Percentiles rank a stretch among this genome's conserved stretches.
phyloP scores from a whole-genome alignment of 2,888 invertebrate genomes.

The Spialia ferax region DNA sequence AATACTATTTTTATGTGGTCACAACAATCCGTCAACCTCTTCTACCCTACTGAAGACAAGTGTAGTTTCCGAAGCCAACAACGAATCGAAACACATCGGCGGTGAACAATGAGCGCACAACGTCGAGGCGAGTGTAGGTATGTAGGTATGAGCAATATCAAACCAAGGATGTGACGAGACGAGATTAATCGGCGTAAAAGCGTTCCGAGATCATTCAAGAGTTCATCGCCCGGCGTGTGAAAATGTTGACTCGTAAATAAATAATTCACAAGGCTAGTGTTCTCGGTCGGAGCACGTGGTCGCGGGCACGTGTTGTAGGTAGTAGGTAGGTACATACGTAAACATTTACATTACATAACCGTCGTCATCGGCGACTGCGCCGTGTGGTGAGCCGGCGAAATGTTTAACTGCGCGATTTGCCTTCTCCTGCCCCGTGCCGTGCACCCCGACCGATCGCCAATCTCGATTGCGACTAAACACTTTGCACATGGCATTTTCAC shows the following conservation, averaged over 20 bases:
- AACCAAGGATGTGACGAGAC: slow-evolving; percentile 63
- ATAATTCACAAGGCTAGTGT: slow-evolving; percentile 87
- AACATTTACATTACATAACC: slow-evolving; percentile 86
- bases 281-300: slow-evolving; percentile 83
- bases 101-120: slow-evolving; percentile 8
- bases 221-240: slow-evolving; percentile 86
- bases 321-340: slow-evolving; percentile 81
- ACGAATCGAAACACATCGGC: slow-evolving; percentile 12
- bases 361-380: slow-evolving; percentile 80
- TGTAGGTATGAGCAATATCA: slow-evolving; percentile 58
- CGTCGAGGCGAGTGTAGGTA: no score
- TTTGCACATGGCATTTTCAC: not conserved
- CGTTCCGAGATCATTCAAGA: slow-evolving; percentile 82
- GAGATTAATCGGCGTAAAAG: slow-evolving; percentile 82
- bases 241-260: slow-evolving; percentile 86
- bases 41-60: no score
- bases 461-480: slow-evolving; percentile 8
- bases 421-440: slow-evolving; percentile 57
- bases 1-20: no score
- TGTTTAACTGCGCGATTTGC: slow-evolving; percentile 60
- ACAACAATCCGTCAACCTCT: no score
- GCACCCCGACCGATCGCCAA: slow-evolving; percentile 46
- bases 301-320: slow-evolving; percentile 78
- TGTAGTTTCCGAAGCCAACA: not conserved
- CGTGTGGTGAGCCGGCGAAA: slow-evolving; percentile 64